These are phyloP conservation scores for Brachystomella parvula DNA, from an alignment of 1,140 invertebrate genomes.

Conservation along the genomic window DNA sequence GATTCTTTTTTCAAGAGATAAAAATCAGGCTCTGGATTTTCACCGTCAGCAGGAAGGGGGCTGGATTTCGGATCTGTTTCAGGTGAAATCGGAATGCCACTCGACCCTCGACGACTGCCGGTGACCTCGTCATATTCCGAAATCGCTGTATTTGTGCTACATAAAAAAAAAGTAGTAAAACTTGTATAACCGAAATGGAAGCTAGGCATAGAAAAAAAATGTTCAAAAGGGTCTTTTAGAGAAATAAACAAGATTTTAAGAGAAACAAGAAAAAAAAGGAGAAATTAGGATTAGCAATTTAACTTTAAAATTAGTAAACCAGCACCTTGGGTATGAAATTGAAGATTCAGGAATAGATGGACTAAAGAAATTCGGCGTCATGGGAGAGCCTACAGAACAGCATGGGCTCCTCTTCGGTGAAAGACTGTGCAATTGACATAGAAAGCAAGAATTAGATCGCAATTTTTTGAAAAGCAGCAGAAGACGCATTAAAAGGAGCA, in stretches of 20 bases:
- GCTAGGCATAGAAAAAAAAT: neutral
- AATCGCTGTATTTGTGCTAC: constrained; percentile 32
- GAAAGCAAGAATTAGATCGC: neutral
- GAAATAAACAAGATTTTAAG: neutral
- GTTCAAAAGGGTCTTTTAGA: neutral
- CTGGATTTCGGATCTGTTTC: constrained; percentile 36
- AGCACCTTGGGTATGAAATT: constrained; percentile 63
- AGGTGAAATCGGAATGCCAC: constrained; percentile 33
- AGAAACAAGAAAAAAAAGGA: too few species aligned
- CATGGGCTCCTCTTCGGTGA: constrained; percentile 48
- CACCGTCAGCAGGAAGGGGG: constrained; percentile 27
- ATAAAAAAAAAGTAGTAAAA: neutral
- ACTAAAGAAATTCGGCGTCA: constrained; percentile 49
- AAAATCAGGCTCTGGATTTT: constrained; percentile 73
- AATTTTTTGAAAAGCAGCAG: neutral
- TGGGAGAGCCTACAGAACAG: constrained; percentile 50
- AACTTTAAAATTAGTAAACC: constrained; percentile 6
- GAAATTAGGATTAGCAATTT: too few species aligned
- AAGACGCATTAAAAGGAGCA: neutral
- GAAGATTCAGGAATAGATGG: constrained; percentile 62
- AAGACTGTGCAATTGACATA: constrained; percentile 9
- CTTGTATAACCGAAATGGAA: neutral
- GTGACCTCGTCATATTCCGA: constrained; percentile 36
- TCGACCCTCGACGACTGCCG: constrained; percentile 25
- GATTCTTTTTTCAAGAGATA: constrained; percentile 95